Base-by-base conservation (phyloP, 1,140 invertebrate genomes). In the Penaeus chinensis region DNA sequence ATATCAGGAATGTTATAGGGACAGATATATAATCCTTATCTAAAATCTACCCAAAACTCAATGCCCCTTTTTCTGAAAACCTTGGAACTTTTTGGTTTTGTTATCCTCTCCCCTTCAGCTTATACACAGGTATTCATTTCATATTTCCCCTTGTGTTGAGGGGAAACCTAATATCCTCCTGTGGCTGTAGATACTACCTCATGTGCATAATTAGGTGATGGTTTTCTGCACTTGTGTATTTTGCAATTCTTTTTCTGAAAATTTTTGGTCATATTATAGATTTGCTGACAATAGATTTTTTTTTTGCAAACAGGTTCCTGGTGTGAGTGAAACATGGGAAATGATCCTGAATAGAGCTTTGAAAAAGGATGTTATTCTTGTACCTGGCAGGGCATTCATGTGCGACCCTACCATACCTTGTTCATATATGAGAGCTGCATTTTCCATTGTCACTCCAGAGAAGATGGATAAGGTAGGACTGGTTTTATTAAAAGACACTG, bases 351-450 rank as follows among this genome's bases (percentile, higher is more conserved):
- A 94, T 82, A 91, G 94, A 89, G 95, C 94, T 19, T 90, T 93
- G 11, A 87, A 91, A 0, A 92, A 93, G 66, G 94, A 95, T 19
- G 93, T 96, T 0, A 94, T 95, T 89, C 92, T 96, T 83, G 93
- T 95, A 0, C 95, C 96, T 2, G 96, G 96, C 1, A 94, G 94
- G 83, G 94, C 94, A 0, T 96, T 96, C 90, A 93, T 94, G 92
- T 93, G 93, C 61, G 94, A 95, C 91, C 91, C 92, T 3, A 91
- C 91, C 18, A 92, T 93, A 76, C 93, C 94, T 13, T 95, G 93
- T 89, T 94, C 94, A 79, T 95, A 95, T 91, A 92, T 96, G 77
- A 92, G 96, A 83, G 93, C 95, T 24, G 94, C 95, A 4, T 96
- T 94, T 90, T 94, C 95, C 42, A 93, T 95, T 90, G 94, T 94